Percentiles rank a stretch among this genome's conserved stretches.
phyloP scores from a whole-genome alignment of 2,888 invertebrate species.

The Pantelozetes paolii region DNA sequence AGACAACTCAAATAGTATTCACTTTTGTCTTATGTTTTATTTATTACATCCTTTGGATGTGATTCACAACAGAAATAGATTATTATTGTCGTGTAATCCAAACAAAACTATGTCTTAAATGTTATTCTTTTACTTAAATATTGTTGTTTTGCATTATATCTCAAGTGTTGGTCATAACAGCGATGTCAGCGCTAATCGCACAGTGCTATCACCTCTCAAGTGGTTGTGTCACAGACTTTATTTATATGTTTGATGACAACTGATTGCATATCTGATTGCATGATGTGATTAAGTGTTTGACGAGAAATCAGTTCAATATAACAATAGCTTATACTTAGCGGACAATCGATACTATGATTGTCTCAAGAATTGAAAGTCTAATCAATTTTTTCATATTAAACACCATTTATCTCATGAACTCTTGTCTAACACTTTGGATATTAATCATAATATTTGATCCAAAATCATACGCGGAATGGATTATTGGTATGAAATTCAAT shows the following conservation, averaged over 20 bases:
- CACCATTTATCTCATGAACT: background rate
- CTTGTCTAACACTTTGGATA: background rate
- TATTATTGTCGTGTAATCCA: too few species aligned
- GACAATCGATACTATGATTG: background rate
- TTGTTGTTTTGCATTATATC: too few species aligned
- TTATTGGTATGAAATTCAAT: background rate
- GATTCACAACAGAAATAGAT: too few species aligned
- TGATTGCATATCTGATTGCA: background rate
- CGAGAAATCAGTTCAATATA: background rate
- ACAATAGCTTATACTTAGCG: background rate
- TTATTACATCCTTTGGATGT: too few species aligned
- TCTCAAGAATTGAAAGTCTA: background rate
- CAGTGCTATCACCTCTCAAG: background rate
- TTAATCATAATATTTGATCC: background rate
- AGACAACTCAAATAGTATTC: too few species aligned
- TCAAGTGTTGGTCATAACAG: too few species aligned
- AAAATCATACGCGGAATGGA: background rate
- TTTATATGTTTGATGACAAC: background rate
- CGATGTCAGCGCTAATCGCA: too few species aligned
- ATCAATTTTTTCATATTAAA: background rate
- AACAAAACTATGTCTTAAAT: too few species aligned
- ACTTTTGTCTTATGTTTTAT: too few species aligned
- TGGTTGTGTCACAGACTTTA: background rate
- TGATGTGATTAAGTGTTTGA: constrained; percentile 12
- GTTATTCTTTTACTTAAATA: too few species aligned